A percentile compares a stretch with the other conserved stretches of the same genome.
These are phyloP conservation scores for Aphaenogaster rudis DNA, from an alignment of 1,140 invertebrate genomes.

Conservation along the genomic window DNA sequence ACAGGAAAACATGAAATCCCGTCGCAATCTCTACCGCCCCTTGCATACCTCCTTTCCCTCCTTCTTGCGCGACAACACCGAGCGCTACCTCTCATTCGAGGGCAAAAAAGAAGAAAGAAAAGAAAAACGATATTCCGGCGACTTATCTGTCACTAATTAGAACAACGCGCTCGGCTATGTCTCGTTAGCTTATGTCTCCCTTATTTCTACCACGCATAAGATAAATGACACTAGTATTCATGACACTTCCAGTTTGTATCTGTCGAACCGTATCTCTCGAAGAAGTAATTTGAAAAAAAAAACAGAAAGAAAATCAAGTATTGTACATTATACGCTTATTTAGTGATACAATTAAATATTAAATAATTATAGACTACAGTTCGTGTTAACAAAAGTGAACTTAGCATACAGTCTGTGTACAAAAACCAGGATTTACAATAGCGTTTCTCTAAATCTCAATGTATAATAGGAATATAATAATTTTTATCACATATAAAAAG, in stretches of 20 bases:
- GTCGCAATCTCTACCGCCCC: conserved; percentile 5
- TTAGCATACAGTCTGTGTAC: conserved; percentile 83
- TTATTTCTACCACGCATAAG: conserved; percentile 62
- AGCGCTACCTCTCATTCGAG: conserved; percentile 36
- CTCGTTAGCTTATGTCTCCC: conserved; percentile 31
- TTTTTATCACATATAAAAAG: conserved; percentile 87
- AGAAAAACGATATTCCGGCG: conserved; percentile 45
- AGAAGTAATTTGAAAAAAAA: conserved; percentile 52
- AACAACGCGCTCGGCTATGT: conserved; percentile 56
- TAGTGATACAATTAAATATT: conserved; percentile 82
- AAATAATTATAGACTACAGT: conserved; percentile 83
- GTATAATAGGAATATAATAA: conserved; percentile 85
- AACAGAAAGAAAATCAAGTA: conserved; percentile 66
- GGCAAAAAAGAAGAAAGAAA: neutral
- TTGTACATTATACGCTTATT: conserved; percentile 78
- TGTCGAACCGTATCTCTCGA: conserved; percentile 14
- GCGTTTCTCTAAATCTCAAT: conserved; percentile 81
- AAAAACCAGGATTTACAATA: conserved; percentile 86
- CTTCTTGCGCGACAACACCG: neutral
- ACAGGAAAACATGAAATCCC: conserved; percentile 19
- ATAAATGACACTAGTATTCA: conserved; percentile 77
- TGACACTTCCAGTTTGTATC: conserved; percentile 70
- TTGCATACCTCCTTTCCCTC: conserved; percentile 8
- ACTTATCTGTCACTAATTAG: conserved; percentile 42
- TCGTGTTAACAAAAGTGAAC: conserved; percentile 80